Conservation (phyloP, 1,140 invertebrate species). For the Apis laboriosa region DNA sequence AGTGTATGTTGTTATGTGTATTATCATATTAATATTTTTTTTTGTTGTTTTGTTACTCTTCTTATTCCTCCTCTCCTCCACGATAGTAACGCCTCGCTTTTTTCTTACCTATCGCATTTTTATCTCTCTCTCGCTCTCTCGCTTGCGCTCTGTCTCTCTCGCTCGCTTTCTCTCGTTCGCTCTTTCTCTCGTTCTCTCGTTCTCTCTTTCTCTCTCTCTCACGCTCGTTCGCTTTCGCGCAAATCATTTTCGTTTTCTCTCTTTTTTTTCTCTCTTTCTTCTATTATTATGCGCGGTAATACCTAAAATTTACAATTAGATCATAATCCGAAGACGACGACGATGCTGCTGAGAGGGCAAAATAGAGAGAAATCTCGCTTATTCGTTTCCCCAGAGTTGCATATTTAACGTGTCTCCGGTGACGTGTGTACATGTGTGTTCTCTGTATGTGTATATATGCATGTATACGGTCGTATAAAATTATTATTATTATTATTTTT, state of each 20-base stretch:
- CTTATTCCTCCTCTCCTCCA: slow-evolving; percentile 52
- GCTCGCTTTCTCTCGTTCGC: slow-evolving; percentile 29
- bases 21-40: slow-evolving; percentile 55
- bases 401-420: neutral
- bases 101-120: slow-evolving; percentile 47
- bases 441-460: neutral
- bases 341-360: slow-evolving; percentile 59
- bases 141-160: slow-evolving; percentile 45
- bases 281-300: slow-evolving; percentile 71
- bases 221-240: slow-evolving; percentile 24
- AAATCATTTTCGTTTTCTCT: slow-evolving; percentile 38
- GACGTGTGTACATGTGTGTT: neutral
- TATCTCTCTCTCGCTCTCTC: slow-evolving; percentile 38
- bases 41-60: slow-evolving; percentile 53
- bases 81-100: slow-evolving; percentile 46
- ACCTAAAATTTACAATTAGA: slow-evolving; percentile 73
- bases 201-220: slow-evolving; percentile 11
- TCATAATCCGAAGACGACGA: slow-evolving; percentile 51
- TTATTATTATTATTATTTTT: slow-evolving; percentile 33
- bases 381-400: neutral
- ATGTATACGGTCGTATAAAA: slow-evolving; percentile 50
- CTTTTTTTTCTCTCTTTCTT: slow-evolving; percentile 48
- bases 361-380: neutral
- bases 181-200: slow-evolving; percentile 30
- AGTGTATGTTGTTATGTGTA: slow-evolving; percentile 67